A percentile compares a stretch with the other conserved stretches of the same genome.
Evolutionary conservation across 1,140 invertebrate genomes (phyloP).

Genomic region (Pachypeltis micranthus): DNA sequence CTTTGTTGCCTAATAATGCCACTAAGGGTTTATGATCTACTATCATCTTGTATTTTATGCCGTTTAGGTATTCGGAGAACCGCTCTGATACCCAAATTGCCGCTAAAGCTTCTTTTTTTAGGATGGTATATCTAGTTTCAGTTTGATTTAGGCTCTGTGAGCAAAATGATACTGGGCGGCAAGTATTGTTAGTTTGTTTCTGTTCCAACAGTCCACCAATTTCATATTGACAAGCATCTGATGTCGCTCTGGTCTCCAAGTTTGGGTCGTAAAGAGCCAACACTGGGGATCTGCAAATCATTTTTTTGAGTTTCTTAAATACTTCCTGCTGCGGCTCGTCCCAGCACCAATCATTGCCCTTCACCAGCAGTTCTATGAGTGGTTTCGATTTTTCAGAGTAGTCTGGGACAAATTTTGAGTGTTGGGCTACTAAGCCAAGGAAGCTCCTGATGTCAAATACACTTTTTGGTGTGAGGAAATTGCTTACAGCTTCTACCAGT

Average conservation of each 20-base stretch:
- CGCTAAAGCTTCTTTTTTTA: slow-evolving; percentile 35
- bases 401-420: slow-evolving; percentile 32
- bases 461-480: slow-evolving; percentile 30
- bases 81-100: slow-evolving; percentile 29
- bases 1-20: too few relatives aligned
- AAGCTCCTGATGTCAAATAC: slow-evolving; percentile 34
- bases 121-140: slow-evolving; percentile 34
- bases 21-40: not conserved
- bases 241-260: slow-evolving; percentile 27
- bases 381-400: slow-evolving; percentile 31
- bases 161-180: slow-evolving; percentile 30
- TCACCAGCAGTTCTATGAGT: slow-evolving; percentile 30
- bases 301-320: slow-evolving; percentile 26
- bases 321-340: slow-evolving; percentile 27
- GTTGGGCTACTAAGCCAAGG: slow-evolving; percentile 36
- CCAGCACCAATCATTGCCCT: slow-evolving; percentile 31
- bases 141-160: slow-evolving; percentile 28
- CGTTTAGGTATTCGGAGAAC: slow-evolving; percentile 30
- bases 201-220: slow-evolving; percentile 37
- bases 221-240: slow-evolving; percentile 33
- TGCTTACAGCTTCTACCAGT: slow-evolving; percentile 31
- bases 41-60: not conserved
- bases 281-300: slow-evolving; percentile 28
- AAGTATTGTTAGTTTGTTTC: slow-evolving; percentile 20
- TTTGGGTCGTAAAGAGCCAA: slow-evolving; percentile 31